Evolutionary conservation across 2,113 vertebrate species (phyloP).

Genomic region (Irena cyanogastra): DNA sequence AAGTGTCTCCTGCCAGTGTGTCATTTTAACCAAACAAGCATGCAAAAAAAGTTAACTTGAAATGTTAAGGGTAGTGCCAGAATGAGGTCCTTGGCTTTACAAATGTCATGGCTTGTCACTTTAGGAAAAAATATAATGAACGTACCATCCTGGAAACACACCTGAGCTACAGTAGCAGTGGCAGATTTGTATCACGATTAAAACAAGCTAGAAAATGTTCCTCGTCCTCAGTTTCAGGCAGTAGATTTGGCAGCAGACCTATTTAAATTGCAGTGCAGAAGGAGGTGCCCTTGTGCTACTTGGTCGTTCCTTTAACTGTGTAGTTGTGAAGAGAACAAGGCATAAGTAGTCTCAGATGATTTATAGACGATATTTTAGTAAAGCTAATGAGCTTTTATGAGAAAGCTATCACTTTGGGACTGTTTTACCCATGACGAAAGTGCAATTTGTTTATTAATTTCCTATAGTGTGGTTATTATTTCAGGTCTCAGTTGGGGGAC

Average conservation of each 20-base stretch:
- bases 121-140: neutral
- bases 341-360: neutral
- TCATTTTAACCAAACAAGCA: neutral
- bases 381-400: conserved; percentile 13
- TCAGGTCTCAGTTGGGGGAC: neutral
- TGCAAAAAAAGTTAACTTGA: neutral
- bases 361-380: neutral
- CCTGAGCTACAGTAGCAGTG: neutral
- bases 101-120: neutral
- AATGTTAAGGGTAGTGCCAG: neutral
- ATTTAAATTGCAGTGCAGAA: neutral
- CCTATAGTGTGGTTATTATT: neutral
- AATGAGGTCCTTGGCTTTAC: neutral
- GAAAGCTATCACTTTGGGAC: neutral
- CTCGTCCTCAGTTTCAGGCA: neutral
- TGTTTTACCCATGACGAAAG: neutral
- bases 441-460: neutral
- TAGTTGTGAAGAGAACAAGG: neutral
- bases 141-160: neutral
- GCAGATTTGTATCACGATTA: neutral
- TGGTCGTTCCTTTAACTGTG: neutral
- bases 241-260: neutral
- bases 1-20: neutral
- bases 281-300: neutral
- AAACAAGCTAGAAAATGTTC: neutral